Evolutionary conservation across 2,113 vertebrate genomes (phyloP), one percentile per base, ranked within the genome.

Genomic region (Aptenodytes forsteri): DNA sequence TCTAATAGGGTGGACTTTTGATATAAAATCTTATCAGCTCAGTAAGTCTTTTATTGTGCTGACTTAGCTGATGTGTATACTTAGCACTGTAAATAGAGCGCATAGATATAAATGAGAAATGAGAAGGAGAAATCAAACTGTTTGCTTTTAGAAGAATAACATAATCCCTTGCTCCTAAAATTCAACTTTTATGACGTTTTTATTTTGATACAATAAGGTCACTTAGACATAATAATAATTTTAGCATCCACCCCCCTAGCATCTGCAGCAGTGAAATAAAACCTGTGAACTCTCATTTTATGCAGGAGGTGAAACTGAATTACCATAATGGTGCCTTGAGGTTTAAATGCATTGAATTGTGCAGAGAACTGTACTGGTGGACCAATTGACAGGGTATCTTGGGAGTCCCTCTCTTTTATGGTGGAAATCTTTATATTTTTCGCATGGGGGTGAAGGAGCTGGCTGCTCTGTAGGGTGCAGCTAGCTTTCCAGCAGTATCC

Each of bases 361-460:
- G 21, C 13, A 7, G 30, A 56, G 19, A 78, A 32, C 16, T 22
- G 4, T 30, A 18, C 2, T 40, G 23, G 12, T 61, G 36, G 44
- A 52, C n/a, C 22, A 52, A 12, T 3, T 49, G 58, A 44, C 36
- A 61, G 34, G 29, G 16, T 56, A 69, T 72, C 49, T 56, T 69
- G 49, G 29, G 44, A 64, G 7, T 46, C 16, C 5, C 11, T 62
- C 27, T 59, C 13, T 46, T 82, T 85, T 44, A 34, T 30, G 13
- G 49, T 29, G 25, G 14, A 30, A 89, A 44, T 17, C 17, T 49
- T 58, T n/a, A 9, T 25, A 3, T 9, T 82, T 52, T 52, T 87
- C 0, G 0, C 8, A 16, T 23, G 16, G 36, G 2, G 1, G 5
- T 2, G 23, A 1, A 5, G 65, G 6, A 83, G 6, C 21, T 64